Percentiles rank a stretch among this genome's conserved stretches.
These are phyloP conservation scores for Ceratothoa steindachneri DNA, from an alignment of 2,888 invertebrate genomes.

Conservation along the genomic window DNA sequence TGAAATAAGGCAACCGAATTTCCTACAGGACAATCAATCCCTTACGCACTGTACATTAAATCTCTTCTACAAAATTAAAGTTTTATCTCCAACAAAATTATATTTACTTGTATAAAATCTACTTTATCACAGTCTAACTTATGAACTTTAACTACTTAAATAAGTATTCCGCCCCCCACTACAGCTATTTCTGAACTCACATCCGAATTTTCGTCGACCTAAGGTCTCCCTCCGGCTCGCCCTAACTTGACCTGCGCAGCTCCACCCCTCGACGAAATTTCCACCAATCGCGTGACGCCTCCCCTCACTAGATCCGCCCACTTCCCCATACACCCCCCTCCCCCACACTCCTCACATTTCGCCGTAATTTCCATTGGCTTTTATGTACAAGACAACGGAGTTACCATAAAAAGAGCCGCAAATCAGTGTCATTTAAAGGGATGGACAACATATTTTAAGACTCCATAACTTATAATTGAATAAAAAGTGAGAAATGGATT, in stretches of 20 bases:
- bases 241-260: slow-evolving; percentile 4
- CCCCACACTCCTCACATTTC: too few relatives aligned
- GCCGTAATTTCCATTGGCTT: too few relatives aligned
- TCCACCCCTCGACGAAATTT: background rate
- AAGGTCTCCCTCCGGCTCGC: background rate
- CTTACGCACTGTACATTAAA: too few relatives aligned
- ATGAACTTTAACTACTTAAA: background rate
- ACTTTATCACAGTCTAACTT: background rate
- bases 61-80: too few relatives aligned
- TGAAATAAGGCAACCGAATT: too few relatives aligned
- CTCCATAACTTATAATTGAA: too few relatives aligned
- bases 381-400: too few relatives aligned
- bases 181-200: background rate
- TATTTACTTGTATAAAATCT: background rate
- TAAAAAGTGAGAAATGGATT: too few relatives aligned
- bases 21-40: too few relatives aligned
- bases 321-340: background rate
- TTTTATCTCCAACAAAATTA: background rate
- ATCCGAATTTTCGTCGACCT: background rate
- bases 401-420: too few relatives aligned
- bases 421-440: too few relatives aligned
- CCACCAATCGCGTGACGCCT: background rate
- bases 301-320: slow-evolving; percentile 3
- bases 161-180: background rate
- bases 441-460: too few relatives aligned